phyloP scores from a whole-genome alignment of 2,113 vertebrate genomes.

The Tychaedon coryphoeus region DNA sequence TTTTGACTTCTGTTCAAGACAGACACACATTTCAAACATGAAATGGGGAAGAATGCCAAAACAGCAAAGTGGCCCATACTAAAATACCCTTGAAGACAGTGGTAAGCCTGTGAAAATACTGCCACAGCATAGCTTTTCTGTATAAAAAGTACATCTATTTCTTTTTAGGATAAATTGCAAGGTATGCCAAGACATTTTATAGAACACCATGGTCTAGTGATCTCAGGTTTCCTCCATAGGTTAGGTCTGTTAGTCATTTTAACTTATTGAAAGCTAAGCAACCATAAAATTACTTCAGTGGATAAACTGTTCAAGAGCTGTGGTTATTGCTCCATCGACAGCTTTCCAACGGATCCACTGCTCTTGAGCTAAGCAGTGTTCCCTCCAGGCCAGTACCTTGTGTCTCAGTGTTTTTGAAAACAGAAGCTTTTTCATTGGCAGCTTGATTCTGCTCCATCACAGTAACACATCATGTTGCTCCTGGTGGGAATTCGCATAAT shows the following conservation, averaged over 20 bases:
- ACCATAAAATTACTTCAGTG: neutral
- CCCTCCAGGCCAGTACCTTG: neutral
- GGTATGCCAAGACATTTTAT: neutral
- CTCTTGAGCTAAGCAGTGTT: neutral
- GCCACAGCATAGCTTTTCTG: neutral
- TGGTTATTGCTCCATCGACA: neutral
- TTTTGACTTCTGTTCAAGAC: neutral
- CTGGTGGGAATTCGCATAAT: neutral
- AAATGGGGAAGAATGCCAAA: neutral
- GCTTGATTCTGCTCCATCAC: neutral
- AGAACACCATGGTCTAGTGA: neutral
- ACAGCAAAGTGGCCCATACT: neutral
- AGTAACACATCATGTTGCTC: neutral
- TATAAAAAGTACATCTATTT: neutral
- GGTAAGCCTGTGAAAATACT: neutral
- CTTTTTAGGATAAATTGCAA: neutral
- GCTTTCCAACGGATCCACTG: neutral
- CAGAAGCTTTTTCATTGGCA: neutral
- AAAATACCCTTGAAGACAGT: neutral
- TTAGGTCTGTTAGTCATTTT: neutral
- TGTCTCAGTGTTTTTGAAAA: neutral
- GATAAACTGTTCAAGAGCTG: neutral
- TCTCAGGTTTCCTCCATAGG: neutral
- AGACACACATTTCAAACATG: neutral
- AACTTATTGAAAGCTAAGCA: slow-evolving; percentile 19